Evolutionary conservation across 2,797 vertebrate species (phyloP), one percentile per base, ranked within the genome.

Genomic region (Urosaurus nigricauda): DNA sequence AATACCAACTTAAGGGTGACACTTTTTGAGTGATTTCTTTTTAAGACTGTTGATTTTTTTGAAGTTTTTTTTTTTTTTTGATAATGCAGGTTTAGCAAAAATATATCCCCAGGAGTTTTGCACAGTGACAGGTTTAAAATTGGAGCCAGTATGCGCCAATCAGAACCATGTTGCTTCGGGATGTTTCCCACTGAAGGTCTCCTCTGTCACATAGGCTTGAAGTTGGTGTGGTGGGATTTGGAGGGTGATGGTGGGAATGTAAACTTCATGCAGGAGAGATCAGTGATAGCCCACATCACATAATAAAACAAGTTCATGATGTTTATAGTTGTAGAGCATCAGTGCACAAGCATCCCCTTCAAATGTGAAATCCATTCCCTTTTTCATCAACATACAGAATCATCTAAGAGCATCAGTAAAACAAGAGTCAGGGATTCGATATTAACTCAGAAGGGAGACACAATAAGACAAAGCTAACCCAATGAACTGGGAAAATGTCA

Each of bases 21-120:
- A 84, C 83, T 77, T 63, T 87, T 86, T 14, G 9, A 51, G 47
- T 73, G 2, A 89, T 58, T 75, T n/a, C 35, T 88, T 91, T 92
- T 47, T 90, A 53, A 87, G 26, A 0, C n/a, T 93, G 17, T 17
- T 19, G 17, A 56, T 13, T 51, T 9, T 51, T 51, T 51, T 9
- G n/a, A n/a, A n/a, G n/a, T n/a, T n/a, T n/a, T 60, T 60, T 60
- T 58, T 58, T 58, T 4, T 19, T 21, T 5, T 60, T 60, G 58
- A 4, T 60, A 60, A 60, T 4, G 17, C 17, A 21, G 17, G 3
- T 60, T 60, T 60, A 5, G 12, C 53, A 21, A 65, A 21, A 37
- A 37, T 2, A 13, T 4, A 73, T 37, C 35, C 35, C 71, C 32
- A 1, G 13, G 71, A n/a, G n/a, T n/a, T 73, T 73, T 73, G 29